These are phyloP conservation scores for Anguilla pacifica DNA, from an alignment of 2,797 vertebrate species.

Conservation along the genomic window DNA sequence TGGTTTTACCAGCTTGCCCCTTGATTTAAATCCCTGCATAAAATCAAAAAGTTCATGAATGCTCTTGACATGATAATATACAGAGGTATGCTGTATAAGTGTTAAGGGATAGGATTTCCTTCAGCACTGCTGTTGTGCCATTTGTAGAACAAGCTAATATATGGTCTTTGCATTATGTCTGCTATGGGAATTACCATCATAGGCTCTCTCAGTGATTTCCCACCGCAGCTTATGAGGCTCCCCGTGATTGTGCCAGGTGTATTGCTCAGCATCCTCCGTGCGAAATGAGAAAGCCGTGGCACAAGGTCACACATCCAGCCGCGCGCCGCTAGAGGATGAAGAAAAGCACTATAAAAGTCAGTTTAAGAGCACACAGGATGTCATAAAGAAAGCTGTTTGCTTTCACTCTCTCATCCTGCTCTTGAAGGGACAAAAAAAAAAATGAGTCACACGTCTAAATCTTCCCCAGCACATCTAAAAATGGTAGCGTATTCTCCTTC, in stretches of 20 bases:
- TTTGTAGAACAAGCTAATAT: neutral
- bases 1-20: neutral
- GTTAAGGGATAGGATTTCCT: neutral
- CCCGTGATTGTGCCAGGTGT: neutral
- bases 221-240: neutral
- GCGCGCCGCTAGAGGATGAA: neutral
- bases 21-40: neutral
- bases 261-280: neutral
- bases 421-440: conserved; percentile 1
- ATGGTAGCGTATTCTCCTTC: neutral
- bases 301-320: neutral
- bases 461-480: conserved; percentile 16
- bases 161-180: neutral
- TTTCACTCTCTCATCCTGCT: conserved; percentile 31
- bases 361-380: neutral
- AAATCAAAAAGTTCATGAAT: neutral
- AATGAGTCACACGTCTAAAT: conserved; percentile 7
- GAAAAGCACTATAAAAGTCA: conserved; percentile 6
- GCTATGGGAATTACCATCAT: neutral
- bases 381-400: neutral
- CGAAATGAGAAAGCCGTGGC: neutral
- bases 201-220: neutral
- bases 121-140: neutral
- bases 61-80: neutral
- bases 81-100: neutral